Conservation (phyloP, 2,888 invertebrate genomes). For the Zeuzera pyrina region DNA sequence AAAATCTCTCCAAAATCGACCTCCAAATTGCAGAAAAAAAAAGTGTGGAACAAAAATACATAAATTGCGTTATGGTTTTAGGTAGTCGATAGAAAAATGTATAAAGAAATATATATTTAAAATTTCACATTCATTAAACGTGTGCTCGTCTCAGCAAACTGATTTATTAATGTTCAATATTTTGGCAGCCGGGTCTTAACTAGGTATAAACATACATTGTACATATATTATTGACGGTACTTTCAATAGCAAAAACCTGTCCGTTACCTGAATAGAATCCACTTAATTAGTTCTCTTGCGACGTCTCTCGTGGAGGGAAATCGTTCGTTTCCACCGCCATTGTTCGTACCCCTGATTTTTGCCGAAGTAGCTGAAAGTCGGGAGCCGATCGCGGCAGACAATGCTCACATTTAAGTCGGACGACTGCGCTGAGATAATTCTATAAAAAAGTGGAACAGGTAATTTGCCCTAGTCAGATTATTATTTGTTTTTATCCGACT, state of each 20-base stretch:
- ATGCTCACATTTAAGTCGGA: constrained; percentile 39
- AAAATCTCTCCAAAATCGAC: too few relatives aligned
- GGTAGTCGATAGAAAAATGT: too few relatives aligned
- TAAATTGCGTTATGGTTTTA: too few relatives aligned
- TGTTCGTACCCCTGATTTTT: constrained; percentile 38
- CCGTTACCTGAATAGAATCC: constrained; percentile 24
- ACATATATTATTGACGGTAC: not conserved
- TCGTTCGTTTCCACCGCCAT: constrained; percentile 23
- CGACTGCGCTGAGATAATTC: not conserved
- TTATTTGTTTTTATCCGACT: too few relatives aligned
- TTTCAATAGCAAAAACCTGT: constrained; percentile 2
- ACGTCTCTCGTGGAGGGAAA: constrained; percentile 30
- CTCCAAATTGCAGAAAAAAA: too few relatives aligned
- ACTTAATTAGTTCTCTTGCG: constrained; percentile 41
- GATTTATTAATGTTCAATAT: too few relatives aligned
- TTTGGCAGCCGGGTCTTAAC: too few relatives aligned
- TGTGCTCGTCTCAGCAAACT: too few relatives aligned
- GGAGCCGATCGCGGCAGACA: constrained; percentile 27
- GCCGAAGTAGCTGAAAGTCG: constrained; percentile 10
- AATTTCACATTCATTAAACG: too few relatives aligned
- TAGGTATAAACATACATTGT: too few relatives aligned
- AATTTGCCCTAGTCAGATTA: constrained; percentile 15
- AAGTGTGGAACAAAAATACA: too few relatives aligned
- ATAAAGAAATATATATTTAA: too few relatives aligned
- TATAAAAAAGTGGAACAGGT: constrained; percentile 30